A percentile compares a stretch with the other conserved stretches of the same genome.
These are phyloP conservation scores for Pogonophryne albipinna DNA, from an alignment of 2,797 vertebrate species.

Conservation along the genomic window DNA sequence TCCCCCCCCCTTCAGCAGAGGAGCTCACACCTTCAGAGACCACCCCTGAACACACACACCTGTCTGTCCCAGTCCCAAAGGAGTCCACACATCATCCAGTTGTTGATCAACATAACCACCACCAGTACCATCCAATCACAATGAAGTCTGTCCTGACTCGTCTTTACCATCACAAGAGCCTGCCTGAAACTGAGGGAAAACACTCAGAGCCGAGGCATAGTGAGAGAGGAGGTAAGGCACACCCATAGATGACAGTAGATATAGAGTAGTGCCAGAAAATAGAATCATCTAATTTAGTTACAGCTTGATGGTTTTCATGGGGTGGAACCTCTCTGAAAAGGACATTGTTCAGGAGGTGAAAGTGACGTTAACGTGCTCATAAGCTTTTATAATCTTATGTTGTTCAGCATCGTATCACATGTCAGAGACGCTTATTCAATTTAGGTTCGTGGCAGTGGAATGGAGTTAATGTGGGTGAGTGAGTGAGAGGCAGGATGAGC, in stretches of 20 bases:
- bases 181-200: slow-evolving; percentile 33
- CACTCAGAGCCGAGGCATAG: slow-evolving; percentile 41
- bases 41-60: slow-evolving; percentile 44
- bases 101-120: slow-evolving; percentile 38
- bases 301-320: neutral
- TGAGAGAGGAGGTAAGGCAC: slow-evolving; percentile 67
- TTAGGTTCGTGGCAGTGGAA: slow-evolving; percentile 50
- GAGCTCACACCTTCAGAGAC: slow-evolving; percentile 46
- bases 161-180: slow-evolving; percentile 29
- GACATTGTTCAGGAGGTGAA: slow-evolving; percentile 46
- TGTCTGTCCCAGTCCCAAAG: slow-evolving; percentile 32
- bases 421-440: slow-evolving; percentile 56
- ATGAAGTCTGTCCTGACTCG: slow-evolving; percentile 27
- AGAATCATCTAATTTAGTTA: slow-evolving; percentile 49
- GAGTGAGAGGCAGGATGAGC: slow-evolving; percentile 25
- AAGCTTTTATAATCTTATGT: slow-evolving; percentile 45
- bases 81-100: slow-evolving; percentile 43
- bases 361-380: slow-evolving; percentile 33
- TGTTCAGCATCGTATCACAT: slow-evolving; percentile 57
- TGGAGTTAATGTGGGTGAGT: slow-evolving; percentile 49
- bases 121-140: slow-evolving; percentile 24
- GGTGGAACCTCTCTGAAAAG: slow-evolving; percentile 34
- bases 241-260: slow-evolving; percentile 51
- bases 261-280: slow-evolving; percentile 32
- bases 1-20: slow-evolving; percentile 47